Evolutionary conservation across 1,140 invertebrate genomes (phyloP).

Genomic region (Globodera rostochiensis): DNA sequence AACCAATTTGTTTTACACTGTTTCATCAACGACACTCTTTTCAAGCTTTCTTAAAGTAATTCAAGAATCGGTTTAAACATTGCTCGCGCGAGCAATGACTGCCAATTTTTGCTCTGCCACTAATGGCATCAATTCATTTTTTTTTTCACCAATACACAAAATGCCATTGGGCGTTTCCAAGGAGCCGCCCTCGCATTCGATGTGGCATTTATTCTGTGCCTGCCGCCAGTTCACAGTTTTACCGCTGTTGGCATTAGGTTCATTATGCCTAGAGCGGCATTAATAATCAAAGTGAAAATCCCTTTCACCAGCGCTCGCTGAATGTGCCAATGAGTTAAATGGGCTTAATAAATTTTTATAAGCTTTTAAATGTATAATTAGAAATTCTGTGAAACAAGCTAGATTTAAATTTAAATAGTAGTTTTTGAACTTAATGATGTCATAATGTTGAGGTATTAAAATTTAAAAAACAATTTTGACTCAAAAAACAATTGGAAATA

Average conservation of each 20-base stretch:
- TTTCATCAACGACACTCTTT: too few relatives aligned
- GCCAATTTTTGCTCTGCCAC: not conserved
- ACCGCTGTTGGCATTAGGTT: too few relatives aligned
- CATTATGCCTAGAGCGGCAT: not conserved
- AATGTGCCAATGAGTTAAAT: not conserved
- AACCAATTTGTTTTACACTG: too few relatives aligned
- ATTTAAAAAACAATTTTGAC: not conserved
- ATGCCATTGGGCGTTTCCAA: conserved; percentile 2
- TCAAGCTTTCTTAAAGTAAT: too few relatives aligned
- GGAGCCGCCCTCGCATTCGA: conserved; percentile 7
- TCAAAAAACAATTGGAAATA: not conserved
- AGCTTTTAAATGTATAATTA: too few relatives aligned
- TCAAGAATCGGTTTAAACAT: not conserved
- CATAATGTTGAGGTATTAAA: not conserved
- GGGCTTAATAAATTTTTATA: too few relatives aligned
- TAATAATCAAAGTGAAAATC: not conserved
- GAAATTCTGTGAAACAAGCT: too few relatives aligned
- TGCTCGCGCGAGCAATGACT: not conserved
- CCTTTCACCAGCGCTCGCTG: not conserved
- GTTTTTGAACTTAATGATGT: too few relatives aligned
- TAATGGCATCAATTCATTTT: conserved; percentile 1
- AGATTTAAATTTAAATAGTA: too few relatives aligned
- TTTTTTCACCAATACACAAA: not conserved
- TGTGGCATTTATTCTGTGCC: not conserved
- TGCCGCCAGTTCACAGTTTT: not conserved